Evolutionary conservation across 1,140 invertebrate genomes (phyloP), one percentile per base, ranked within the genome.

Genomic region (Zaprionus camerounensis): DNA sequence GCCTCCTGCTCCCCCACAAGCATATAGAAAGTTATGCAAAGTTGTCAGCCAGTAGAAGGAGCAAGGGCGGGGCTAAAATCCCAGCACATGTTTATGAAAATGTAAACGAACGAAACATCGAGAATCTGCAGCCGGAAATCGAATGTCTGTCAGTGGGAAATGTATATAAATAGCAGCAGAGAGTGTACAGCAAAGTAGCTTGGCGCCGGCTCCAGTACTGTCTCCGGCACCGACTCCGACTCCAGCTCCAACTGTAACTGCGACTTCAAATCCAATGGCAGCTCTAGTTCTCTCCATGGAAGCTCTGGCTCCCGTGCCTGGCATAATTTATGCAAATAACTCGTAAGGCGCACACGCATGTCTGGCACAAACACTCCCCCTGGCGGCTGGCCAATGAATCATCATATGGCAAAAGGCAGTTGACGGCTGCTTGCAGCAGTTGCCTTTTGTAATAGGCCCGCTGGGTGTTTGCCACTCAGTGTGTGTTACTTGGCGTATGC

Each of bases 51-150:
- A 31, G 71, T 15, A 53, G n/a, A 22, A 11, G 56, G 17, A 26
- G 15, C 3, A 6, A 3, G 5, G 41, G n/a, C 11, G 4, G 56
- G 17, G 5, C 44, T 36, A 76, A 80, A 82, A 82, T 83, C 74
- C 58, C 67, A 72, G 75, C 74, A 85, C 80, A 87, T 86, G 80
- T 87, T 86, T 87, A 87, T 87, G 83, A 82, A 86, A 87, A 86
- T 87, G 82, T 84, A 82, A 76, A 53, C 53, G 73, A 76, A 75
- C 58, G 67, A 70, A 71, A 64, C 67, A 75, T 70, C 20, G 41
- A 49, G 55, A 71, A 71, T 69, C 58, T 74, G 71, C 71, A 74
- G 51, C 80, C 83, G 82, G 83, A 86, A 86, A 87, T 87, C 76
- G 83, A 86, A 87, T 77, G 83, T 82, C 83, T 87, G 80, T 77